phyloP scores from a whole-genome alignment of 2,113 vertebrate species.

The Amphilophus citrinellus region DNA sequence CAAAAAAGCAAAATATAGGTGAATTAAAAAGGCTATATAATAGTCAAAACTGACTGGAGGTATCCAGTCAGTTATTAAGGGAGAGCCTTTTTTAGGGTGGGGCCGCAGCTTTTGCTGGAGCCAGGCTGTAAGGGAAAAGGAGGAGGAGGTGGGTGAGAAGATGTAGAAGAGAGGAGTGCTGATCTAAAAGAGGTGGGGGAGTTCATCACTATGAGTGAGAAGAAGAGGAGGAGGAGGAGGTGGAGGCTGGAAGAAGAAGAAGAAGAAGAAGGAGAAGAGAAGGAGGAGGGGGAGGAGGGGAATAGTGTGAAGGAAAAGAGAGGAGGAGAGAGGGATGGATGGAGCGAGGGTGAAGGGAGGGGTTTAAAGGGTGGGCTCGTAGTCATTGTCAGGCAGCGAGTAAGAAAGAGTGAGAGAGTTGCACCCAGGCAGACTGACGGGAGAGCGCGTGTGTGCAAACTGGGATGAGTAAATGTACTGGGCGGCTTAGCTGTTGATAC shows the following conservation, averaged over 20 bases:
- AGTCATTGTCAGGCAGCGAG: slow-evolving; percentile 83
- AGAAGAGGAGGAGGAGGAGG: slow-evolving; percentile 28
- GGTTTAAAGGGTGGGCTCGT: slow-evolving; percentile 80
- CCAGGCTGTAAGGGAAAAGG: slow-evolving; percentile 40
- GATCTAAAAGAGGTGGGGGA: slow-evolving; percentile 66
- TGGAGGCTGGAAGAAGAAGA: too few relatives aligned
- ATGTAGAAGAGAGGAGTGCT: slow-evolving; percentile 64
- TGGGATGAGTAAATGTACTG: slow-evolving; percentile 85
- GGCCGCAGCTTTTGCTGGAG: slow-evolving; percentile 70
- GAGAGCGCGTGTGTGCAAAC: slow-evolving; percentile 77
- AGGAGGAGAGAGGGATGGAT: slow-evolving; percentile 62
- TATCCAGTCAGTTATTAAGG: slow-evolving; percentile 71
- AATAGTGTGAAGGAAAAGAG: slow-evolving; percentile 32
- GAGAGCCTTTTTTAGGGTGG: slow-evolving; percentile 74
- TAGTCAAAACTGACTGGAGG: slow-evolving; percentile 53
- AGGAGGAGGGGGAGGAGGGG: slow-evolving; percentile 49
- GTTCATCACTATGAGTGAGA: slow-evolving; percentile 69
- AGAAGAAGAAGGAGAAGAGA: slow-evolving; percentile 33
- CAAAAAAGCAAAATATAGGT: slow-evolving; percentile 3
- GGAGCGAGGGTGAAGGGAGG: slow-evolving; percentile 66
- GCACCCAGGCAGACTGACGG: slow-evolving; percentile 68
- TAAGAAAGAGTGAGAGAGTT: slow-evolving; percentile 72
- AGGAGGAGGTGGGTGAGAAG: slow-evolving; percentile 58
- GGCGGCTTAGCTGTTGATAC: slow-evolving; percentile 84
- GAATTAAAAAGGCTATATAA: slow-evolving; percentile 15